Conservation (phyloP, 2,113 vertebrate genomes). For the Cephalopholis sonnerati region DNA sequence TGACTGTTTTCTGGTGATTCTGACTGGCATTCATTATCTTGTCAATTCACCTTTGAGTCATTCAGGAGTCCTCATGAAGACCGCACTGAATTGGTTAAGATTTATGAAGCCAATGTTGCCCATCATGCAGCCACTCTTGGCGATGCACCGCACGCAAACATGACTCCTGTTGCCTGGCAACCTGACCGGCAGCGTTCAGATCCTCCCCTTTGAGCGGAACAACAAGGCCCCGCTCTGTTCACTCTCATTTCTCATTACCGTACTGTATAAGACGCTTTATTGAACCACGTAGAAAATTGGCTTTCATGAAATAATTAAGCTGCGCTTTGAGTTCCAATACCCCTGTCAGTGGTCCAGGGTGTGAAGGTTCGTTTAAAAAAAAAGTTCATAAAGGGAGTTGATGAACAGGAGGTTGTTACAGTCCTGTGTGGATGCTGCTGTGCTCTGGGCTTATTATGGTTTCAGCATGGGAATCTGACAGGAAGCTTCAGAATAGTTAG, state of each 20-base stretch:
- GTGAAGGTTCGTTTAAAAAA: conserved; percentile 24
- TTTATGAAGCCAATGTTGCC: conserved; percentile 44
- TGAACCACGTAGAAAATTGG: conserved; percentile 65
- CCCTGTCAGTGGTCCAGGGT: conserved; percentile 46
- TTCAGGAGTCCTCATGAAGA: background rate
- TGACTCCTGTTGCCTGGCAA: conserved; percentile 81
- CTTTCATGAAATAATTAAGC: conserved; percentile 73
- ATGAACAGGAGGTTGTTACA: conserved; percentile 39
- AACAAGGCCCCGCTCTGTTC: conserved; percentile 71
- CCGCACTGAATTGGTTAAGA: background rate
- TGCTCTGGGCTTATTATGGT: conserved; percentile 28
- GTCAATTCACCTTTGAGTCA: conserved; percentile 16
- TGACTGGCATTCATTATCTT: conserved; percentile 33
- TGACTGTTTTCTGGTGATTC: conserved; percentile 22
- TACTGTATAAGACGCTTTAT: conserved; percentile 66
- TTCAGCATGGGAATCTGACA: conserved; percentile 18
- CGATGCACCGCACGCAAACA: conserved; percentile 74
- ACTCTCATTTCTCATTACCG: conserved; percentile 73
- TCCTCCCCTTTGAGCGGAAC: conserved; percentile 62
- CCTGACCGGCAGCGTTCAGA: conserved; percentile 67
- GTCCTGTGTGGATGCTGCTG: conserved; percentile 3
- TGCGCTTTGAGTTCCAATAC: conserved; percentile 27
- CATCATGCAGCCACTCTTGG: conserved; percentile 59
- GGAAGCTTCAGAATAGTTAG: conserved; percentile 18
- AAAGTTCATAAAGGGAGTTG: conserved; percentile 38